These are phyloP conservation scores for Oscheius sp. DNA, from an alignment of 2,888 invertebrate genomes.

Conservation along the genomic window DNA sequence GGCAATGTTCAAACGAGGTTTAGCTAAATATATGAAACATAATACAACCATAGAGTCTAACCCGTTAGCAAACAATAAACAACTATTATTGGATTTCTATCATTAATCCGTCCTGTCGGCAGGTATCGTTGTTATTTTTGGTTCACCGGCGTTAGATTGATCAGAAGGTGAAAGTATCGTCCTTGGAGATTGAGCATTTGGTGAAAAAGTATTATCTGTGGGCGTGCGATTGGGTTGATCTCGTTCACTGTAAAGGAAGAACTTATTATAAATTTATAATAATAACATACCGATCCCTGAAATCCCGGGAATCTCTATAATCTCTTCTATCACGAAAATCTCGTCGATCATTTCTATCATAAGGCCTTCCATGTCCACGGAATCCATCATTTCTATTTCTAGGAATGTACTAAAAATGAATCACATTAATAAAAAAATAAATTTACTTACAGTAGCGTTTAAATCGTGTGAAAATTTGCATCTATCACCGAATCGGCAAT, in stretches of 20 bases:
- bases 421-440: not conserved
- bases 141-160: too few relatives aligned
- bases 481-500: constrained; percentile 34
- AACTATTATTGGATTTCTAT: not conserved
- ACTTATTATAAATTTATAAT: too few relatives aligned
- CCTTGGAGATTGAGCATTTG: not conserved
- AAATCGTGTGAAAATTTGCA: constrained; percentile 34
- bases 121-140: not conserved
- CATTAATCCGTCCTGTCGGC: constrained; percentile 2
- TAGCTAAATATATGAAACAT: not conserved
- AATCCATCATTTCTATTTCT: not conserved
- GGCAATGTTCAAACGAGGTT: too few relatives aligned
- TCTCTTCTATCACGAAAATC: constrained; percentile 20
- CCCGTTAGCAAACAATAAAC: not conserved
- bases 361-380: constrained; percentile 5
- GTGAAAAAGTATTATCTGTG: not conserved
- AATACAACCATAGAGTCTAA: not conserved
- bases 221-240: not conserved
- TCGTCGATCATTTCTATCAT: constrained; percentile 2
- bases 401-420: not conserved
- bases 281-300: not conserved
- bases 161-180: not conserved
- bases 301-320: constrained; percentile 16
- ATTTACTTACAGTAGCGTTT: not conserved
- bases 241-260: not conserved